Conservation (phyloP, 2,797 vertebrate genomes). For the Hybognathus amarus region DNA sequence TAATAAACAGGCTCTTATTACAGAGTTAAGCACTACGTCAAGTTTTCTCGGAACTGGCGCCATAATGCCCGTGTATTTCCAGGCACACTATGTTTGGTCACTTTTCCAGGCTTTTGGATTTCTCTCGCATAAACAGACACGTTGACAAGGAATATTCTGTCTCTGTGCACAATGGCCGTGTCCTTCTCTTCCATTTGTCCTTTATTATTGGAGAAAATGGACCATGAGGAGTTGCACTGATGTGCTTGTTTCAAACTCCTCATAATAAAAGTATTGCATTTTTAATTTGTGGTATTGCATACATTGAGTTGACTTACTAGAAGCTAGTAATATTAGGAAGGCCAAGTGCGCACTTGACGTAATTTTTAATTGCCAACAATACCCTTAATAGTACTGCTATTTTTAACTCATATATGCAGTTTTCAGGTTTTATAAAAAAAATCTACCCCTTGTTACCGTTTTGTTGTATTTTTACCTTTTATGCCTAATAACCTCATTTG, state of each 20-base stretch:
- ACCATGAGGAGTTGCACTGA: background rate
- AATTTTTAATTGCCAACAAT: background rate
- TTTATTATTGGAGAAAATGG: background rate
- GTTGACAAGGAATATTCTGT: background rate
- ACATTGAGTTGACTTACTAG: background rate
- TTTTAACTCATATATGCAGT: background rate
- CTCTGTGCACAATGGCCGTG: background rate
- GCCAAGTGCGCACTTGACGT: background rate
- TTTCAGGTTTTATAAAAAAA: background rate
- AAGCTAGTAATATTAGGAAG: background rate
- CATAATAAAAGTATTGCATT: constrained; percentile 1
- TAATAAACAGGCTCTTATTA: background rate
- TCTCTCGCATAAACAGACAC: background rate
- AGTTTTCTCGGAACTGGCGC: background rate
- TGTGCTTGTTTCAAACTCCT: background rate
- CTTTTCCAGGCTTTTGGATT: background rate
- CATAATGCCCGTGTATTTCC: background rate
- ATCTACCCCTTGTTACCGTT: too few species aligned
- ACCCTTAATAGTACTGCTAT: background rate
- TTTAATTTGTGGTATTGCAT: background rate
- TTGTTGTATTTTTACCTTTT: background rate
- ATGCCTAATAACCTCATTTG: background rate
- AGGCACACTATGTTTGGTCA: background rate
- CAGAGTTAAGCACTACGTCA: background rate
- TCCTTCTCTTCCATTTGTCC: background rate